phyloP scores from a whole-genome alignment of 2,113 vertebrate species.

The Danionella cerebrum region DNA sequence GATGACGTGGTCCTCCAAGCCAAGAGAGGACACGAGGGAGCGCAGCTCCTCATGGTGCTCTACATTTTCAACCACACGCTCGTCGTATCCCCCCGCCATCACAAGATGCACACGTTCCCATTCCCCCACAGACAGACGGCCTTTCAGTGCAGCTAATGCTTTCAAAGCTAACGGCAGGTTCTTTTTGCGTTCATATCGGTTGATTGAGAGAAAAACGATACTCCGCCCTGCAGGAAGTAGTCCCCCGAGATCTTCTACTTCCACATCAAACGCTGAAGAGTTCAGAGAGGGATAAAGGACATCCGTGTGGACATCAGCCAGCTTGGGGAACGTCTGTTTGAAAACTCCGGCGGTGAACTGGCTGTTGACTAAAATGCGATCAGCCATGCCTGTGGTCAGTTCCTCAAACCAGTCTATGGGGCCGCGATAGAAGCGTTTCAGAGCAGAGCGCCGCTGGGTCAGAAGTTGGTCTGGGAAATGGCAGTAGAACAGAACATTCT shows the following conservation, averaged over 20 bases:
- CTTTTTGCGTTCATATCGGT: conserved; percentile 95
- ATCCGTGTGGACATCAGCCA: conserved; percentile 70
- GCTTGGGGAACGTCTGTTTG: conserved; percentile 78
- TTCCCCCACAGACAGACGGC: conserved; percentile 55
- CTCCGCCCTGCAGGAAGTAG: conserved; percentile 70
- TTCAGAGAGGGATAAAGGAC: conserved; percentile 92
- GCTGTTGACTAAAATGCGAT: conserved; percentile 91
- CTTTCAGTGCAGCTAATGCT: conserved; percentile 68
- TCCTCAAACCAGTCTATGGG: conserved; percentile 91
- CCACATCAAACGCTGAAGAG: conserved; percentile 68
- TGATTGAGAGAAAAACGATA: conserved; percentile 88
- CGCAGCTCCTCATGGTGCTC: conserved; percentile 83
- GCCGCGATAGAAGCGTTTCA: conserved; percentile 79
- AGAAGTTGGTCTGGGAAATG: conserved; percentile 95
- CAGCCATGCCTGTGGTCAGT: conserved; percentile 91
- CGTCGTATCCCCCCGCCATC: conserved; percentile 89
- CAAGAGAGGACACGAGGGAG: conserved; percentile 57
- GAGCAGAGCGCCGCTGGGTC: conserved; percentile 71
- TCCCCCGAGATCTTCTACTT: conserved; percentile 56
- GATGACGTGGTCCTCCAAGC: conserved; percentile 68
- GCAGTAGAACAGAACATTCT: conserved; percentile 95
- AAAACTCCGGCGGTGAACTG: conserved; percentile 83
- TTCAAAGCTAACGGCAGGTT: conserved; percentile 77
- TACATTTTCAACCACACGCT: conserved; percentile 82
- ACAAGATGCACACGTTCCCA: conserved; percentile 79